A percentile compares a stretch with the other conserved stretches of the same genome.
phyloP scores from a whole-genome alignment of 2,888 invertebrate species.

The Acholoe squamosa region DNA sequence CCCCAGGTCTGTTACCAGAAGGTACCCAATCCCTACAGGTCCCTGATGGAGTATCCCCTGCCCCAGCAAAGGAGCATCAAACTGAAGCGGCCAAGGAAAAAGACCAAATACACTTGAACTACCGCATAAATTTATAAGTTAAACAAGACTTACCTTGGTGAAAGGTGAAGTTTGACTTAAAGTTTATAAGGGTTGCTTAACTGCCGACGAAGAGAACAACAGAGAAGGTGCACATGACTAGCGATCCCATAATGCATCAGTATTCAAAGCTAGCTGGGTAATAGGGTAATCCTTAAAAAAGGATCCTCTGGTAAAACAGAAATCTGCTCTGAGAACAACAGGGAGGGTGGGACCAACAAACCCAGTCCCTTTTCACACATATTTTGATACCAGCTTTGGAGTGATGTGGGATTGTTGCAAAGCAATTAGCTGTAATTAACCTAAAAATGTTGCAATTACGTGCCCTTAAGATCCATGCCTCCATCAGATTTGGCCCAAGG shows the following conservation, averaged over 20 bases:
- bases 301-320: no score
- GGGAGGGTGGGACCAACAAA: no score
- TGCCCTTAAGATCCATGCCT: conserved; percentile 42
- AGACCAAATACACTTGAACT: conserved; percentile 12
- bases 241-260: no score
- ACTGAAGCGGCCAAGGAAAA: conserved; percentile 28
- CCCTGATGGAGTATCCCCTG: conserved; percentile 17
- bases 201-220: no score
- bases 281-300: no score
- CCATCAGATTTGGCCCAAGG: not conserved
- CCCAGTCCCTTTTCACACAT: not conserved
- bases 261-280: no score
- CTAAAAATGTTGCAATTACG: no score
- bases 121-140: not conserved
- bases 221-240: no score
- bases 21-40: not conserved
- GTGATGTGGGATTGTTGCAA: not conserved
- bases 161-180: no score
- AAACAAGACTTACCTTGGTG: not conserved
- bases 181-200: no score
- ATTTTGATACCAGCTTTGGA: not conserved
- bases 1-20: not conserved
- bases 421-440: not conserved
- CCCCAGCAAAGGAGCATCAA: conserved; percentile 20
- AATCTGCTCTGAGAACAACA: no score